Evolutionary conservation across 2,888 invertebrate genomes (phyloP), one percentile per base, ranked within the genome.

Genomic region (Synanthedon vespiformis): DNA sequence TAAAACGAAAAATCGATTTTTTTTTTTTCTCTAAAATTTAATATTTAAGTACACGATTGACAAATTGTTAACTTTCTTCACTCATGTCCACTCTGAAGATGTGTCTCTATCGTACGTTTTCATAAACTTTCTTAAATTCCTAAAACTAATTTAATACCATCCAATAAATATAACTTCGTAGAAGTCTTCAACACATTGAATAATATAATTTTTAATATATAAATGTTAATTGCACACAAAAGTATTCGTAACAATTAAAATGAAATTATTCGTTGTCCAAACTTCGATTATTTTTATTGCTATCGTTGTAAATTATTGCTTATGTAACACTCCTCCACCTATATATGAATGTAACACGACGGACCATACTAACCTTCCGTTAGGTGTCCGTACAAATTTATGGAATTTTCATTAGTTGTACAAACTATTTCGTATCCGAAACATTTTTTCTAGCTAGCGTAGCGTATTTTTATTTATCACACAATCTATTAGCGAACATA

Each of bases 191-290:
- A 44, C n/a, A 44, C 12, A 44, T 44, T 44, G 14, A 44, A 44
- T 44, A 44, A 44, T 44, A 13, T 44, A 44, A 44, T 13, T 13
- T 44, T 13, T 44, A 34, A 34, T 44, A 44, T 44, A 44, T 44
- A 13, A 44, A 44, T 14, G 14, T 55, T 55, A 53, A 54, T 55
- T 55, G 55, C 52, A 53, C 52, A 70, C 64, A 70, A 68, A 73
- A 74, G 70, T 67, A 34, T 10, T 34, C 34, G 34, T 63, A 75
- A 68, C 62, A 63, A 62, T 59, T 18, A 44, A 44, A 62, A 68
- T 61, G 65, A 63, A 65, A 67, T 52, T 53, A 64, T 79, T 81
- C 81, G 81, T 79, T 81, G 81, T 80, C 56, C 14, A 63, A 60
- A 60, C 58, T 74, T 78, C 75, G 70, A 74, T 77, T 63, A 44